Evolutionary conservation across 2,113 vertebrate genomes (phyloP).

Genomic region (Bombycilla garrulus): DNA sequence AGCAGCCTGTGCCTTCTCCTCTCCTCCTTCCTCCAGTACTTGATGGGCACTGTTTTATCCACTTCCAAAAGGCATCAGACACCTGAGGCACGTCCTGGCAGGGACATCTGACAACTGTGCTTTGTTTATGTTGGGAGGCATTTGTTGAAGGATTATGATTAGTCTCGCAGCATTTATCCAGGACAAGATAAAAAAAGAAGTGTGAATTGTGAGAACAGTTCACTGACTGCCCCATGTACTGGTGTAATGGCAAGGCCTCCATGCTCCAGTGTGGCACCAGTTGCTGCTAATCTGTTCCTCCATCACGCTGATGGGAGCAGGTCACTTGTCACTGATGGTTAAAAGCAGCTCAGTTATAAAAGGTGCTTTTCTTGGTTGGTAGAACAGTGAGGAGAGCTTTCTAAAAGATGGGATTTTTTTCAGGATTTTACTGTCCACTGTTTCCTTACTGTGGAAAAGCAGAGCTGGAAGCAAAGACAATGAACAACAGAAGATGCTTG

Average conservation of each 20-base stretch:
- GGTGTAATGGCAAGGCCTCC: background rate
- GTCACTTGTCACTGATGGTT: background rate
- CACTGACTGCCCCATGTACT: background rate
- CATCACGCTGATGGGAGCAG: background rate
- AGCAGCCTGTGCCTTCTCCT: background rate
- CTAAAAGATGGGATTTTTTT: background rate
- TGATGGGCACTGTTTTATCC: background rate
- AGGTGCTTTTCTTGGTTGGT: background rate
- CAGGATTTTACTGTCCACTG: background rate
- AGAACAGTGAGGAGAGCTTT: background rate
- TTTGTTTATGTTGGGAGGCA: background rate
- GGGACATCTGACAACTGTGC: background rate
- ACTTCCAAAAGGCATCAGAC: conserved; percentile 1
- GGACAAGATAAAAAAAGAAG: background rate
- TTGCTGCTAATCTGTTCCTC: background rate
- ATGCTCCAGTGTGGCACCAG: background rate
- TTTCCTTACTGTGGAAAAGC: background rate
- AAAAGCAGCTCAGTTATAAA: background rate
- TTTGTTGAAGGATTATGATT: background rate
- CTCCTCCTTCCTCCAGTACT: background rate
- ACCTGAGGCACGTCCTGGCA: background rate
- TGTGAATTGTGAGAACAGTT: background rate
- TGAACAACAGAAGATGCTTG: background rate
- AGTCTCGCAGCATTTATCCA: background rate
- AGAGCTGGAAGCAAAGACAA: background rate